Evolutionary conservation across 2,888 invertebrate species (phyloP).

Genomic region (Spisula subtruncata): DNA sequence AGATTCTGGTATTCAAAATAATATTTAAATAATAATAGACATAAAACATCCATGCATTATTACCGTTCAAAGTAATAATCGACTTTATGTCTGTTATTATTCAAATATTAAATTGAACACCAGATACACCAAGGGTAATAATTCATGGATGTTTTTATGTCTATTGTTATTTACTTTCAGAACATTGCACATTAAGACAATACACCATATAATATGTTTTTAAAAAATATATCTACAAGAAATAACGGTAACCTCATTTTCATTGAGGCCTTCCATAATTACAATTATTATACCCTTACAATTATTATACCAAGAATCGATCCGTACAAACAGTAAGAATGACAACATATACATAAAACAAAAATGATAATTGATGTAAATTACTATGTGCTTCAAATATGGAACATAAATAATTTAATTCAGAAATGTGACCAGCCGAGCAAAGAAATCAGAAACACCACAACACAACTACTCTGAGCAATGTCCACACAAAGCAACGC

Average conservation of each 20-base stretch:
- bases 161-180: neutral
- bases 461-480: too few relatives aligned
- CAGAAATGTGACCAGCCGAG: too few relatives aligned
- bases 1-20: neutral
- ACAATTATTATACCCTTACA: neutral
- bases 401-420: neutral
- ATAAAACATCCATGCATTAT: neutral
- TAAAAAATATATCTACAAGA: neutral
- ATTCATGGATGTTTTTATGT: too few relatives aligned
- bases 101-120: too few relatives aligned
- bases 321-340: neutral
- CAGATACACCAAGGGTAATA: too few relatives aligned
- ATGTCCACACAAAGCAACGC: too few relatives aligned
- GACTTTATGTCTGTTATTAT: neutral
- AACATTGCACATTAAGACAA: conserved; percentile 1
- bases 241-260: conserved; percentile 1
- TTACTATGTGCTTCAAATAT: neutral
- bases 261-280: neutral
- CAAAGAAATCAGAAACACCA: too few relatives aligned
- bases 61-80: neutral
- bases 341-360: neutral
- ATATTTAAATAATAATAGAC: neutral
- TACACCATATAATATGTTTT: neutral
- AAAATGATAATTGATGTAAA: neutral
- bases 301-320: neutral